Base-by-base conservation (phyloP, 2,113 vertebrate species). In the Phoenicopterus ruber region DNA sequence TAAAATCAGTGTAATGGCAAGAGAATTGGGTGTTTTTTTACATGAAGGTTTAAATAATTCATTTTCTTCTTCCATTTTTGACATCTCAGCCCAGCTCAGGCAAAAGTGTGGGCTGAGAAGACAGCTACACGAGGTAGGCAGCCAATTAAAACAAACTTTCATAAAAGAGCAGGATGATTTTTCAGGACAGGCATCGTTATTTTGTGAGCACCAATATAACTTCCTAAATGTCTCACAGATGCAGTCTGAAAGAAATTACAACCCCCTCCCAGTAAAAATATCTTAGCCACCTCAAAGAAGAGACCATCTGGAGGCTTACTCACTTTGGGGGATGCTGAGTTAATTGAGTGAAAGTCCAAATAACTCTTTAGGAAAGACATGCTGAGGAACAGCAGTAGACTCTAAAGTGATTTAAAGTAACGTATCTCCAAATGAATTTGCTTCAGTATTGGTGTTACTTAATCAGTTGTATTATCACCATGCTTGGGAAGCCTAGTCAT, bases 171-270 rank as follows among this genome's bases (percentile, higher is more conserved):
- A 96, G 72, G 73, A 88, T 94, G 83, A 91, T 79, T 96, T 96
- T 97, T 96, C 92, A 89, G 96, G 86, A 92, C 83, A 96, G 70
- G 69, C 86, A 84, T 94, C 79, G 2, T 70, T 95, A 90, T 85
- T 94, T 91, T 92, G 20, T 93, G 85, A 95, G 77, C 62, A 97
- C 91, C 61, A 87, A 89, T 96, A 92, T 96, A 95, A 94, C 86
- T 94, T 95, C 86, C 91, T 95, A 97, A 96, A 97, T 96, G 95
- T 97, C 95, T 97, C 94, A 96, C 96, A 96, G 94, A 97, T 94
- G 96, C 70, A 94, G 38, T 85, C 84, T 93, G 95, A 94, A 96
- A 96, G 83, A 89, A 92, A 87, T 72, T 82, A 13, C 93, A 94
- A 72, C 91, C 76, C 81, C 32, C 73, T 94, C 86, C 88, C 54